Conservation (phyloP, 2,888 invertebrate genomes). For the Oscheius sp. region DNA sequence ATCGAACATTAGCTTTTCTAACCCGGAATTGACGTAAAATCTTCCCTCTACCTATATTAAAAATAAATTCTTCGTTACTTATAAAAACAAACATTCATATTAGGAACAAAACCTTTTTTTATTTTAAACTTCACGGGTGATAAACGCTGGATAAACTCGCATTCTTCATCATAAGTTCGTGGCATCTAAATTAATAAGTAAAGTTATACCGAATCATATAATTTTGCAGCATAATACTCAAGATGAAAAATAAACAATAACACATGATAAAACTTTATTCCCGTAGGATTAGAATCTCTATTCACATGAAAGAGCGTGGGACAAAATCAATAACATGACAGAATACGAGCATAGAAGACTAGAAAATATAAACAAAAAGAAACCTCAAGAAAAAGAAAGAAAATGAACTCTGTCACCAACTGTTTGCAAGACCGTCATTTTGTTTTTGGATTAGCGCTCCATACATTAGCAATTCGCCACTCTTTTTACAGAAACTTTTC, state of each 20-base stretch:
- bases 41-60: conserved; percentile 85
- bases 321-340: background rate
- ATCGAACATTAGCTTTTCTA: conserved; percentile 96
- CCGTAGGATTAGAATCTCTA: conserved; percentile 4
- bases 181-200: conserved; percentile 63
- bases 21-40: conserved; percentile 90
- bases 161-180: conserved; percentile 85
- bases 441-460: background rate
- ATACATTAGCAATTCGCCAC: too few relatives aligned
- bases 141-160: conserved; percentile 89
- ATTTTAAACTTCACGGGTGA: conserved; percentile 87
- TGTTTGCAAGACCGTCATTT: too few relatives aligned
- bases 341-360: background rate
- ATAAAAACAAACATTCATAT: conserved; percentile 87
- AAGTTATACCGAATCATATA: too few relatives aligned
- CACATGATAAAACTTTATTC: background rate
- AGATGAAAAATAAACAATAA: background rate
- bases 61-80: background rate
- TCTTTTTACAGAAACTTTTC: background rate
- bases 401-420: too few relatives aligned
- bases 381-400: too few relatives aligned
- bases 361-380: background rate
- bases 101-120: conserved; percentile 97
- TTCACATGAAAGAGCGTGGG: background rate
- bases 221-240: background rate